A percentile compares a stretch with the other conserved stretches of the same genome.
Conservation (phyloP, 1,140 invertebrate genomes). For the Microplitis demolitor region DNA sequence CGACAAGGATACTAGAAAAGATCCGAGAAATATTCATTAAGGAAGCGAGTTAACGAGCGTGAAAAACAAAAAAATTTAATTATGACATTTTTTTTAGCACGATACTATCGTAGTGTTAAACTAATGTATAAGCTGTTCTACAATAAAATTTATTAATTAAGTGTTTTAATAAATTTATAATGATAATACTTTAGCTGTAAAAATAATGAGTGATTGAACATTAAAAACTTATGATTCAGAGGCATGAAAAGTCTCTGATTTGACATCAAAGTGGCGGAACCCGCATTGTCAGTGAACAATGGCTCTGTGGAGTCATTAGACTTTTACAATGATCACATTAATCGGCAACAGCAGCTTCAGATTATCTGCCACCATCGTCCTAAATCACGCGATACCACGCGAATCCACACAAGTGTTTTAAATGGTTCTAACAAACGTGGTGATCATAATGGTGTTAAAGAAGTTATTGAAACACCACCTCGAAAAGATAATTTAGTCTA, state of each 20-base stretch:
- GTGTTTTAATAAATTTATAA: too few relatives aligned
- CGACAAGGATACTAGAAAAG: too few relatives aligned
- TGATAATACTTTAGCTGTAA: too few relatives aligned
- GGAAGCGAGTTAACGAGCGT: too few relatives aligned
- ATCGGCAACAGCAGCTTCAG: constrained; percentile 34
- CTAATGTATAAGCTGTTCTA: too few relatives aligned
- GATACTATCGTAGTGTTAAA: too few relatives aligned
- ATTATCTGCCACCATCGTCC: constrained; percentile 14
- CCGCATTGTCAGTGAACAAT: constrained; percentile 44
- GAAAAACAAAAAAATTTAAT: too few relatives aligned
- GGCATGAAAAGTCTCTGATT: constrained; percentile 8
- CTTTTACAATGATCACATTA: constrained; percentile 37
- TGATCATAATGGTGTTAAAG: constrained; percentile 28
- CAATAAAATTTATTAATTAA: too few relatives aligned
- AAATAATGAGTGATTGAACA: background rate
- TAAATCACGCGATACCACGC: background rate
- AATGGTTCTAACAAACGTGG: background rate
- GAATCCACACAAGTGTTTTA: constrained; percentile 14
- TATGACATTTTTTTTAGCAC: too few relatives aligned
- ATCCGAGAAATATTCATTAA: too few relatives aligned
- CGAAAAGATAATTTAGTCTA: constrained; percentile 39
- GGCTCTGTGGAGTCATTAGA: constrained; percentile 40
- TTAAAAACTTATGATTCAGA: background rate
- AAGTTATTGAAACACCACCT: constrained; percentile 30
- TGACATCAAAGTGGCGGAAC: constrained; percentile 43